Conservation (phyloP, 2,888 invertebrate species). For the Athalia cordata region DNA sequence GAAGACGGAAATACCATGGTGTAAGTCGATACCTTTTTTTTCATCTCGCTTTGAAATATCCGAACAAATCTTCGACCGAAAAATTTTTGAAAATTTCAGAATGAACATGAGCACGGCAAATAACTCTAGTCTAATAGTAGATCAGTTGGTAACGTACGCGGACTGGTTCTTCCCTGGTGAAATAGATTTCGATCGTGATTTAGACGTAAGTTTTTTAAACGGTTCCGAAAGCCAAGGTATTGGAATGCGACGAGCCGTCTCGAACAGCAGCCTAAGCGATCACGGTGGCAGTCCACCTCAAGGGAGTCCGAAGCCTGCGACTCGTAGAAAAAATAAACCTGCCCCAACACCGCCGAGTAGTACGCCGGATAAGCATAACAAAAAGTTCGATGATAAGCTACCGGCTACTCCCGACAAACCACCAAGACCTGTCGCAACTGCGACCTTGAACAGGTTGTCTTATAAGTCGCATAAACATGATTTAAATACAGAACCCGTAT, state of each 20-base stretch:
- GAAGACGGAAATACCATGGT: conserved; percentile 77
- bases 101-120: conserved; percentile 90
- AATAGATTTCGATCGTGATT: conserved; percentile 80
- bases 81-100: conserved; percentile 63
- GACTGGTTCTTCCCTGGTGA: conserved; percentile 91
- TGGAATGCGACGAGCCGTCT: conserved; percentile 76
- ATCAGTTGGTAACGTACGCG: conserved; percentile 85
- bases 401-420: conserved; percentile 78
- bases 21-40: conserved; percentile 62
- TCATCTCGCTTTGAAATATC: neutral
- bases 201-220: conserved; percentile 67
- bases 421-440: conserved; percentile 77
- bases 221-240: conserved; percentile 62
- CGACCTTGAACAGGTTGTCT: conserved; percentile 79
- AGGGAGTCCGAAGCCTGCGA: conserved; percentile 84
- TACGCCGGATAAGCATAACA: conserved; percentile 69
- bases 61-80: neutral
- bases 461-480: conserved; percentile 75
- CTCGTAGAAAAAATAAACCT: conserved; percentile 85
- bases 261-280: conserved; percentile 82
- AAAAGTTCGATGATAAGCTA: conserved; percentile 67
- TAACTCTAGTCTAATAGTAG: conserved; percentile 89
- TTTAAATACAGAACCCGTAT: conserved; percentile 67
- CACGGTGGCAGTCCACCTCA: conserved; percentile 81
- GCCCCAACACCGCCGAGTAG: conserved; percentile 82